Evolutionary conservation across 1,140 invertebrate genomes (phyloP), one percentile per base, ranked within the genome.

Genomic region (Armadillidium nasatum): DNA sequence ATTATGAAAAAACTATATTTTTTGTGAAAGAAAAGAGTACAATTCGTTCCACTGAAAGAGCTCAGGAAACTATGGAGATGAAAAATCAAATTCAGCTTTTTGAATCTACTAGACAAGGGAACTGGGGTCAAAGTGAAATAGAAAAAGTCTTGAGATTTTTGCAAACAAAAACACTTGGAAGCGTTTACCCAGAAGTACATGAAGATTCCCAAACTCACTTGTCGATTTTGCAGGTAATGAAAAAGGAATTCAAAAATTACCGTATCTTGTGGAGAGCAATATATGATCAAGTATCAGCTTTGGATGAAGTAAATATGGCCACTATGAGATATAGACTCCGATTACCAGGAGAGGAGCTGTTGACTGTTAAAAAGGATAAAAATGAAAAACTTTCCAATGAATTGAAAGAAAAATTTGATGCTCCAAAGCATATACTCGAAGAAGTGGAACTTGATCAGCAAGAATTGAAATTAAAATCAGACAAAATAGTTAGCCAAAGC

Each of bases 231-330:
- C 88, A 91, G 23, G 83, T 82, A 0, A 77, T 90, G 76, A 91
- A 91, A 81, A 89, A 89, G 82, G 89, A 92, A 84, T 92, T 90
- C 81, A 90, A 88, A 83, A 88, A 89, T 84, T 82, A 90, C 50
- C 83, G 90, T 44, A 84, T 86, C 22, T 80, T 89, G n/a, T 91
- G 90, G 90, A 85, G 87, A 66, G 84, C 86, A 72, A 81, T 89
- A 3, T 86, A 85, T 82, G 88, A 90, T 80, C 85, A 88, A 82
- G 86, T 91, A 6, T 87, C 87, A 44, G 88, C 88, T 10, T 85
- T 88, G 67, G 92, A 93, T 85, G 92, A 94, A 85, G 82, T 93
- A 43, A 87, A 88, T 78, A 92, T 93, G 89, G 91, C 90, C 23
- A 91, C 90, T 78, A 87, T 89, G 60, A 83, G 91, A 54, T 84